Evolutionary conservation across 2,113 vertebrate genomes (phyloP).

Genomic region (Corythornis madagascariensis): DNA sequence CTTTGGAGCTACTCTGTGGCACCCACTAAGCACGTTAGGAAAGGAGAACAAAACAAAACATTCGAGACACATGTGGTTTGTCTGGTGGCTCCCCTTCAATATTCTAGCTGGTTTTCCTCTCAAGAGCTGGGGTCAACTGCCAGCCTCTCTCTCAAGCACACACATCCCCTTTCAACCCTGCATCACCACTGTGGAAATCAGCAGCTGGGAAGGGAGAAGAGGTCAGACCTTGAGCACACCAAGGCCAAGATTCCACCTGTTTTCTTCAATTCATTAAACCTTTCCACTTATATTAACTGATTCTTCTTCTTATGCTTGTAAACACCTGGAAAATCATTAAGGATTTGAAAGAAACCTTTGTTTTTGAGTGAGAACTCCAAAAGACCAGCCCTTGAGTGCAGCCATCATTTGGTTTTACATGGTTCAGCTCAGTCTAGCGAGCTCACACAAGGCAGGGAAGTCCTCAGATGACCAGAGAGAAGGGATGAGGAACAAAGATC

Average conservation of each 20-base stretch:
- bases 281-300: neutral
- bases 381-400: neutral
- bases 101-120: neutral
- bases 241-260: neutral
- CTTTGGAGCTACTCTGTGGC: neutral
- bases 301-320: accelerated
- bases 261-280: neutral
- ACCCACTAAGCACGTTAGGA: neutral
- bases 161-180: neutral
- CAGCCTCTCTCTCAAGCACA: too few species aligned
- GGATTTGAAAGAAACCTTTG: neutral
- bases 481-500: accelerated
- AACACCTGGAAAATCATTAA: neutral
- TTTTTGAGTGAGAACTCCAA: neutral
- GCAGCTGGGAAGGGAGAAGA: neutral
- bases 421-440: neutral
- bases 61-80: neutral
- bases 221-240: accelerated
- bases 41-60: neutral
- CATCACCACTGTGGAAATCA: too few species aligned
- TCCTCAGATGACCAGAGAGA: neutral
- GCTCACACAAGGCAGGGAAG: neutral
- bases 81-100: too few species aligned
- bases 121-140: neutral
- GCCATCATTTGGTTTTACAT: neutral